phyloP scores from a whole-genome alignment of 2,888 invertebrate genomes.

The Malachius bipustulatus region DNA sequence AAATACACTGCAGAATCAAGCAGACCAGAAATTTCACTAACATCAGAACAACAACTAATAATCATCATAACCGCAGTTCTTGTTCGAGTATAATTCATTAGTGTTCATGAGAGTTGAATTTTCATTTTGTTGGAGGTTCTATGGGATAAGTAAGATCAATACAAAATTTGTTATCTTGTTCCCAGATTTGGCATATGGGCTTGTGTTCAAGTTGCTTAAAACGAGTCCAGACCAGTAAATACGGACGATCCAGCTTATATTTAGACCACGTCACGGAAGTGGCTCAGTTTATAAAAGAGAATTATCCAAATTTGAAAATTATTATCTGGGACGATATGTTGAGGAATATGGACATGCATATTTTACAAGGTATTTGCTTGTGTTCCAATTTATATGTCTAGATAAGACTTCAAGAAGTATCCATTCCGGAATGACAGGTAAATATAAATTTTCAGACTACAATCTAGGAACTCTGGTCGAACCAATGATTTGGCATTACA shows the following conservation, averaged over 20 bases:
- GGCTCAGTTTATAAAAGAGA: slow-evolving; percentile 47
- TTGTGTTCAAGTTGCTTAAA: slow-evolving; percentile 46
- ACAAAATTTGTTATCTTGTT: too few species aligned
- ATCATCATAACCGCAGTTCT: too few species aligned
- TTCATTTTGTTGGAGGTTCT: too few species aligned
- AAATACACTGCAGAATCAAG: too few species aligned
- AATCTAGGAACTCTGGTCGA: slow-evolving; percentile 48
- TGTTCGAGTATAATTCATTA: too few species aligned
- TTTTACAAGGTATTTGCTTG: slow-evolving; percentile 43
- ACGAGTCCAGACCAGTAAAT: slow-evolving; percentile 37
- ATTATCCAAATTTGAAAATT: slow-evolving; percentile 48
- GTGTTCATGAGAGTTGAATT: too few species aligned
- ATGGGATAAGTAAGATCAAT: too few species aligned
- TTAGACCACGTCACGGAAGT: slow-evolving; percentile 54
- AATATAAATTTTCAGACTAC: slow-evolving; percentile 45
- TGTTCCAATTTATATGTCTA: too few species aligned
- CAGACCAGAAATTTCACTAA: too few species aligned
- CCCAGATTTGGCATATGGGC: slow-evolving; percentile 61
- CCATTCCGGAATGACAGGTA: too few species aligned
- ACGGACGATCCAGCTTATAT: slow-evolving; percentile 47
- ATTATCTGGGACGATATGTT: slow-evolving; percentile 89
- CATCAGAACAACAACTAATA: too few species aligned
- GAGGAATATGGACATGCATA: slow-evolving; percentile 43
- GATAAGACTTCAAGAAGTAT: too few species aligned
- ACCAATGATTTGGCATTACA: slow-evolving; percentile 61